Conservation (phyloP, 2,797 vertebrate species). For the Ispidina picta region DNA sequence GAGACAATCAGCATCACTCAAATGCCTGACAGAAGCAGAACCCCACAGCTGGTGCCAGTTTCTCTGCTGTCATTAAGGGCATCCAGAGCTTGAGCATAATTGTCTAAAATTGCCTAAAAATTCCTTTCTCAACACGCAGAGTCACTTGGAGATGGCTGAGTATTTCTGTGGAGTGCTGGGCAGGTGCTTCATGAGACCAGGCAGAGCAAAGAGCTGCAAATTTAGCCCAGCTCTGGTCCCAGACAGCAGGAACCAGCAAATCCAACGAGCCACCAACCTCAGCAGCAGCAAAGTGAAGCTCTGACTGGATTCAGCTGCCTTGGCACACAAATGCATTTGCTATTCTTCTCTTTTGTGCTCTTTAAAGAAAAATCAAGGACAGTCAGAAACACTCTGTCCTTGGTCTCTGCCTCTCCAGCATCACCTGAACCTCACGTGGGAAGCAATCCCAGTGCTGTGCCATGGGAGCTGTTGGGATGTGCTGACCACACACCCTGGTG, state of each 20-base stretch:
- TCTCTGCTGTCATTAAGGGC: neutral
- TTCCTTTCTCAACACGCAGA: neutral
- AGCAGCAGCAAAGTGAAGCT: neutral
- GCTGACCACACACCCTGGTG: neutral
- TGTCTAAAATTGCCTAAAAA: neutral
- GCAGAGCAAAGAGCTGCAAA: neutral
- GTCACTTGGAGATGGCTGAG: neutral
- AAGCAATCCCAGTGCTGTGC: accelerated
- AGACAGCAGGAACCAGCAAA: neutral
- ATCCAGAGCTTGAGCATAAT: neutral
- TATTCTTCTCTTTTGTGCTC: neutral
- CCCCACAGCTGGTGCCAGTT: neutral
- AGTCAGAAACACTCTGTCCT: neutral
- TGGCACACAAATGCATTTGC: neutral
- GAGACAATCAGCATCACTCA: neutral
- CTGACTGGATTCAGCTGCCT: neutral
- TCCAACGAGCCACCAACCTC: neutral
- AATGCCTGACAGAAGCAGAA: neutral
- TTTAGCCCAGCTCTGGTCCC: neutral
- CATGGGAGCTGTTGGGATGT: neutral
- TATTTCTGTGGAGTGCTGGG: neutral
- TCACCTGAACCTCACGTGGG: neutral
- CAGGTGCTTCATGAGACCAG: neutral
- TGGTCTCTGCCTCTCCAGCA: neutral
- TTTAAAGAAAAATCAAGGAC: neutral